Conservation (phyloP, 2,888 invertebrate genomes). For the Drosophila monieri region DNA sequence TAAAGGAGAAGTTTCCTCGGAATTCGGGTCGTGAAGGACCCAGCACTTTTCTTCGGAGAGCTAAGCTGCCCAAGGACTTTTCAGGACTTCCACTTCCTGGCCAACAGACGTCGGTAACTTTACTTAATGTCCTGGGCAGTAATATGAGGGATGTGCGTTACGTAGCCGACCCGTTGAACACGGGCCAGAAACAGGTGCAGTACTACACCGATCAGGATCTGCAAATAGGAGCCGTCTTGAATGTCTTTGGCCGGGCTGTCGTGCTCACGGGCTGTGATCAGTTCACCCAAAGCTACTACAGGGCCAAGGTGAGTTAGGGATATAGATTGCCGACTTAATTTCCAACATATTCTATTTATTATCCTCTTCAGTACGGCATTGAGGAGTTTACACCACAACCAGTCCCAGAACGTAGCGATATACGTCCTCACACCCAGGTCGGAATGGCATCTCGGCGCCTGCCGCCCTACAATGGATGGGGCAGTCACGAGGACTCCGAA, state of each 20-base stretch:
- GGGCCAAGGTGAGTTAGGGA: conserved; percentile 85
- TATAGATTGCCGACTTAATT: background rate
- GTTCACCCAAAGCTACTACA: conserved; percentile 94
- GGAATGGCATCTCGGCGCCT: conserved; percentile 78
- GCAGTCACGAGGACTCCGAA: conserved; percentile 94
- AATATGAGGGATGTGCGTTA: conserved; percentile 85
- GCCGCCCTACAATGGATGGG: conserved; percentile 96
- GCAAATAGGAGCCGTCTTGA: conserved; percentile 91
- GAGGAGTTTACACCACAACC: conserved; percentile 79
- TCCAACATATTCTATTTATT: background rate
- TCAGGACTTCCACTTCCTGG: conserved; percentile 84
- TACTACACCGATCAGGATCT: conserved; percentile 86
- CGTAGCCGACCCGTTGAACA: conserved; percentile 86
- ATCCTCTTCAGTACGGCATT: conserved; percentile 78
- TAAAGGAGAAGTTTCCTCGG: conserved; percentile 89
- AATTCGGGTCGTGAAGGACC: conserved; percentile 90
- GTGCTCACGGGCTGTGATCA: conserved; percentile 93
- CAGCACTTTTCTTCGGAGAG: conserved; percentile 89
- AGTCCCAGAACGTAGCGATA: conserved; percentile 69
- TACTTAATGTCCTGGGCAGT: conserved; percentile 87
- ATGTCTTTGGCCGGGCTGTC: conserved; percentile 92
- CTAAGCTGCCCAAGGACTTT: conserved; percentile 89
- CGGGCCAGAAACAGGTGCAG: conserved; percentile 83
- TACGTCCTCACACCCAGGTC: conserved; percentile 50
- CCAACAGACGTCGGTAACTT: conserved; percentile 84